These are phyloP conservation scores for Acipenser ruthenus DNA, from an alignment of 2,797 vertebrate species.

Conservation along the genomic window DNA sequence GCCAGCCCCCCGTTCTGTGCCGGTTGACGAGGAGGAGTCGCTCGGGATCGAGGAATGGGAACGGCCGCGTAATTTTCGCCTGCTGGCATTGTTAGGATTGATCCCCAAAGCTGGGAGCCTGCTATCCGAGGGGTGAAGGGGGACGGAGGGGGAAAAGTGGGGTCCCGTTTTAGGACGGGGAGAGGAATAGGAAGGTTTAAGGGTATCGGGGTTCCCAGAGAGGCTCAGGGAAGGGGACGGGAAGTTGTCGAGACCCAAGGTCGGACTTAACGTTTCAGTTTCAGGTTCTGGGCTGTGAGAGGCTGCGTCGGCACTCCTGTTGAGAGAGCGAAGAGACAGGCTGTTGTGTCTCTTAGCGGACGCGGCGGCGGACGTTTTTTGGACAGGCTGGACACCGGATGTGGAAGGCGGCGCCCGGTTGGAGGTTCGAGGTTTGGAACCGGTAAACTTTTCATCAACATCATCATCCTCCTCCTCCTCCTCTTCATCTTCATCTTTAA, in stretches of 20 bases:
- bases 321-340: no score
- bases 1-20: conserved; percentile 11
- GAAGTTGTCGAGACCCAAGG: neutral
- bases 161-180: conserved; percentile 16
- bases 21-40: neutral
- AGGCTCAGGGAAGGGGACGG: neutral
- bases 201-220: conserved; percentile 6
- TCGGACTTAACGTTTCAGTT: no score
- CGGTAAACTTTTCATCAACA: no score
- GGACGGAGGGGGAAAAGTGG: conserved; percentile 15
- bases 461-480: no score
- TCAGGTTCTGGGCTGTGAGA: no score
- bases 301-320: no score
- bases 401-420: no score
- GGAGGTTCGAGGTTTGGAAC: no score
- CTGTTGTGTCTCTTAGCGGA: no score
- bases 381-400: no score
- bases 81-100: conserved; percentile 30
- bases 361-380: no score
- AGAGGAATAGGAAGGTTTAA: conserved; percentile 22
- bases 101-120: conserved; percentile 45
- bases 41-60: conserved; percentile 9
- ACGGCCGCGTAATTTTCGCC: conserved; percentile 33
- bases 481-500: no score
- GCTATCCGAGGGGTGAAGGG: conserved; percentile 25